Percentiles rank a stretch among this genome's conserved stretches.
Conservation (phyloP, 1,140 invertebrate species). For the Papilio polyxenes region DNA sequence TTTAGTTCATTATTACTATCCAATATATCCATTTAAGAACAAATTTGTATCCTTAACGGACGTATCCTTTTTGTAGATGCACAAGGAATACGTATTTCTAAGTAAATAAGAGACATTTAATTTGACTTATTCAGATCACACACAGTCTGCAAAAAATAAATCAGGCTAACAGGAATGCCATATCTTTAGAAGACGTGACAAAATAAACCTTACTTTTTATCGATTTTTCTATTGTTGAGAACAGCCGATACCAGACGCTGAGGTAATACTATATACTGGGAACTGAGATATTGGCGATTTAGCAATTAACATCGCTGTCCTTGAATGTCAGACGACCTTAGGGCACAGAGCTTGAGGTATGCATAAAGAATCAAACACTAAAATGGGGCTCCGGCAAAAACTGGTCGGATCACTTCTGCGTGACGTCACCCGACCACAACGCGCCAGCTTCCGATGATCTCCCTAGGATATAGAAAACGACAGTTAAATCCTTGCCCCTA, state of each 20-base stretch:
- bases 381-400: constrained; percentile 59
- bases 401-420: constrained; percentile 54
- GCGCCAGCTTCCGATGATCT: constrained; percentile 53
- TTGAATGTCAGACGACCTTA: constrained; percentile 70
- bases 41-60: background rate
- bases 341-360: constrained; percentile 61
- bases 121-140: background rate
- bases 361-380: constrained; percentile 67
- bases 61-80: background rate
- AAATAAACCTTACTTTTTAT: constrained; percentile 39
- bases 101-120: background rate
- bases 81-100: background rate
- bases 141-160: background rate
- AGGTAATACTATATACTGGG: constrained; percentile 45
- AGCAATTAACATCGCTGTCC: constrained; percentile 59
- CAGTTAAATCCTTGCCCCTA: constrained; percentile 46
- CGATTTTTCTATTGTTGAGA: constrained; percentile 43
- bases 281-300: constrained; percentile 44
- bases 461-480: constrained; percentile 58
- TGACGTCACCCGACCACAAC: constrained; percentile 56
- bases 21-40: background rate
- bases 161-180: background rate
- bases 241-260: constrained; percentile 39
- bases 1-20: background rate
- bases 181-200: constrained; percentile 23